phyloP scores from a whole-genome alignment of 2,888 invertebrate genomes.

The Rhyacophila evoluta region DNA sequence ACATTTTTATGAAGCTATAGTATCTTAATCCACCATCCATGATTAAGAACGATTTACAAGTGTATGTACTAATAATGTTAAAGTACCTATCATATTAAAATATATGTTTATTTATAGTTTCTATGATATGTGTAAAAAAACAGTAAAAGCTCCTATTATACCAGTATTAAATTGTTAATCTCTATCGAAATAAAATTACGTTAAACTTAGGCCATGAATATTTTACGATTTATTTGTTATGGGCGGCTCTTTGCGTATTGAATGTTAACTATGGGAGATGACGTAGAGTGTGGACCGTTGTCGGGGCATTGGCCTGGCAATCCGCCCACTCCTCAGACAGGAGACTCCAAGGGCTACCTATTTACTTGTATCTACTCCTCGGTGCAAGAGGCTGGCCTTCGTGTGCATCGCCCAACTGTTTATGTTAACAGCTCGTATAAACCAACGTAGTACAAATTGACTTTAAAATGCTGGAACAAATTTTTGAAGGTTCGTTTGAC shows the following conservation, averaged over 20 bases:
- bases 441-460: neutral
- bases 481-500: too few species aligned
- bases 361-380: neutral
- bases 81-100: too few species aligned
- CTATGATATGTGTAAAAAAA: too few species aligned
- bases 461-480: neutral
- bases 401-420: neutral
- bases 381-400: neutral
- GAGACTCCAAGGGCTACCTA: neutral
- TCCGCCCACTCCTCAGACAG: neutral
- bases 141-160: too few species aligned
- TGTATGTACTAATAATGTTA: too few species aligned
- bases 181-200: too few species aligned
- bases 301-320: slow-evolving; percentile 14
- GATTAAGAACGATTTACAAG: too few species aligned
- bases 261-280: neutral
- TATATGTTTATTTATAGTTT: too few species aligned
- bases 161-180: too few species aligned
- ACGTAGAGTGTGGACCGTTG: neutral
- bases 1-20: too few species aligned
- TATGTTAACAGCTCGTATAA: neutral
- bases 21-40: too few species aligned
- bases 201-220: too few species aligned
- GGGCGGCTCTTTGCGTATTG: neutral
- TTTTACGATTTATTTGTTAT: neutral